Evolutionary conservation across 2,113 vertebrate genomes (phyloP), one percentile per base, ranked within the genome.

Genomic region (Caretta caretta): DNA sequence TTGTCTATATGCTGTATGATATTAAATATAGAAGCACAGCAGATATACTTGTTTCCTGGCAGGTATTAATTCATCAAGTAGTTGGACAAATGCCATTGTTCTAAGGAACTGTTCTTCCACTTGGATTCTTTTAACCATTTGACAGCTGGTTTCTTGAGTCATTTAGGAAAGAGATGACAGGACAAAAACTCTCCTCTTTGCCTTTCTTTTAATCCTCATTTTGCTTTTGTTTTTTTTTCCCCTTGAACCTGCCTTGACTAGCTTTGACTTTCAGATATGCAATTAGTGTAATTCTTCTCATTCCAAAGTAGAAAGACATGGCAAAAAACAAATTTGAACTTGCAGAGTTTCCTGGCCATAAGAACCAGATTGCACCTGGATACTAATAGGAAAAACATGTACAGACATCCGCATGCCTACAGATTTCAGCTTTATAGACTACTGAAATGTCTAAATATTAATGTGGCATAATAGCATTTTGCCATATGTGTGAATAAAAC

Each of bases 251-350:
- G 98, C 79, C 96, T 96, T 76, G 76, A 96, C 97, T 97, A 83
- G 97, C 59, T 82, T 87, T 76, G 80, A 84, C 51, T 56, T 62
- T 80, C 92, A 95, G 95, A 84, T 93, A 92, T 0, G 84, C 82
- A 97, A 95, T 97, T 97, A 95, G 83, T 79, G 85, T 31, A 96
- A 95, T 97, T 96, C 96, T 59, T 94, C 51, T 94, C 87, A 95
- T 96, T 97, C 94, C 97, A 5, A 93, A 86, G 95, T 22, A 96
- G 92, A 82, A 94, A 92, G 97, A 91, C 92, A 95, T 89, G 93
- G 87, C 92, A 85, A 88, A 94, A 75, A 94, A 94, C 97, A 95
- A 82, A 97, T 97, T 96, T 88, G 83, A 90, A 97, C 97, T 96
- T 97, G 98, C 94, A 92, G 24, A 80, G 93, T 78, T 95, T 95